Evolutionary conservation across 2,113 vertebrate species (phyloP).

Genomic region (Pseudopodoces humilis): DNA sequence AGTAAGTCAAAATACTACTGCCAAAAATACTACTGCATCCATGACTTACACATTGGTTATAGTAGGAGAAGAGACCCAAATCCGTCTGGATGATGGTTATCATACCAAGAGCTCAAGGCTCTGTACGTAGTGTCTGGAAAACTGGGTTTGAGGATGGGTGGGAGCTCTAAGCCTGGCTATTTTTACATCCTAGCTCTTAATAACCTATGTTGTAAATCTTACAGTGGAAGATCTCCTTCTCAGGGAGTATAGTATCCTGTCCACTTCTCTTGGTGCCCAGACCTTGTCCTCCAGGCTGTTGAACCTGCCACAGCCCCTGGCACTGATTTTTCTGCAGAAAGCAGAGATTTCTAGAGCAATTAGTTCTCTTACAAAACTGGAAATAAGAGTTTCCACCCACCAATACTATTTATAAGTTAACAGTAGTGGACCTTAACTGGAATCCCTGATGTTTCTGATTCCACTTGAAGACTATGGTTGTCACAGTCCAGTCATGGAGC

Average conservation of each 20-base stretch:
- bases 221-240: too few species aligned
- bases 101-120: background rate
- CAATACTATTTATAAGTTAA: background rate
- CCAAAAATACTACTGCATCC: background rate
- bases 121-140: background rate
- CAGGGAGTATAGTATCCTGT: background rate
- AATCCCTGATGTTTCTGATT: background rate
- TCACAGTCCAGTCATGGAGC: background rate
- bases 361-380: background rate
- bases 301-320: background rate
- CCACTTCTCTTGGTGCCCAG: background rate
- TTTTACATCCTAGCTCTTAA: background rate
- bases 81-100: background rate
- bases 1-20: background rate
- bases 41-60: background rate
- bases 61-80: background rate
- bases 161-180: background rate
- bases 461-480: background rate
- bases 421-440: background rate
- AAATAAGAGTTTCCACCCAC: background rate
- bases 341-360: background rate
- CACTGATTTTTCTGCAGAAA: background rate
- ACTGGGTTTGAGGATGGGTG: background rate
- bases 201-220: background rate
- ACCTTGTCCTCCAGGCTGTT: background rate